Evolutionary conservation across 2,797 vertebrate species (phyloP).

Genomic region (Coluber constrictor): DNA sequence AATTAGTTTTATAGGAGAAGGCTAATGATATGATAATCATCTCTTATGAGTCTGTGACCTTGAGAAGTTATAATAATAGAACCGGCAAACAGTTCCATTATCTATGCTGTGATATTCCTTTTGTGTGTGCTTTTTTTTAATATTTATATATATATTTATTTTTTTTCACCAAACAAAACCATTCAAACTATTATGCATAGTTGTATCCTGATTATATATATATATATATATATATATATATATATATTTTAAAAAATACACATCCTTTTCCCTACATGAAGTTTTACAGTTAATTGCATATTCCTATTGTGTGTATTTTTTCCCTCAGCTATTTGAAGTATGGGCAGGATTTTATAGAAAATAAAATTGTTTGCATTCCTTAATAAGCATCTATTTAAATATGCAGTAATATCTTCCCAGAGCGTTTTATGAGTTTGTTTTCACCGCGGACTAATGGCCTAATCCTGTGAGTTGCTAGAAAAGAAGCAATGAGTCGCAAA

Average conservation of each 20-base stretch:
- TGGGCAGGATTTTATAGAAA: background rate
- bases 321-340: background rate
- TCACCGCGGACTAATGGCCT: background rate
- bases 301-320: background rate
- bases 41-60: constrained; percentile 54
- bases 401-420: background rate
- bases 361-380: background rate
- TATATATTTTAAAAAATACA: constrained; percentile 1
- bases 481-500: background rate
- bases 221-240: too few species aligned
- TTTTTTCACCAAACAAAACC: constrained; percentile 1
- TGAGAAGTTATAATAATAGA: constrained; percentile 45
- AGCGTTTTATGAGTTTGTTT: background rate
- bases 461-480: background rate
- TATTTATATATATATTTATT: background rate
- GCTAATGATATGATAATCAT: constrained; percentile 57
- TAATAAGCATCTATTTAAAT: background rate
- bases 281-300: constrained; percentile 23
- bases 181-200: constrained; percentile 8
- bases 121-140: background rate
- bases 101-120: constrained; percentile 18
- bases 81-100: constrained; percentile 23
- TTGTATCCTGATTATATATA: background rate
- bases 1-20: constrained; percentile 54
- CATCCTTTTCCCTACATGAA: background rate